These are phyloP conservation scores for Elgaria multicarinata DNA, from an alignment of 2,113 vertebrate genomes.

Conservation along the genomic window DNA sequence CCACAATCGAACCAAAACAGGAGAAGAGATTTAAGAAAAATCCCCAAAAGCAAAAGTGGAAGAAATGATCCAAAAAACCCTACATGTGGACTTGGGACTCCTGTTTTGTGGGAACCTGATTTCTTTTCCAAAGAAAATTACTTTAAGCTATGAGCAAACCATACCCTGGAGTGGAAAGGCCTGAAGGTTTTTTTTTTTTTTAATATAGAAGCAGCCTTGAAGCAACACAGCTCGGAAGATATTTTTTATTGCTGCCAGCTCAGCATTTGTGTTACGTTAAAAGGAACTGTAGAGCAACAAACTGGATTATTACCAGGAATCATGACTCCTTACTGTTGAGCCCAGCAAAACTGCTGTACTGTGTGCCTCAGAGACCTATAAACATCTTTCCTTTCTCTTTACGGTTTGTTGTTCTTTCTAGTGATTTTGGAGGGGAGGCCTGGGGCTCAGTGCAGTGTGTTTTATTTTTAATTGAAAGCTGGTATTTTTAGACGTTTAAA, in stretches of 20 bases:
- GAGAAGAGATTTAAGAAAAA: constrained; percentile 89
- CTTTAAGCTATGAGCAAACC: constrained; percentile 20
- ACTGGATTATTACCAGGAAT: neutral
- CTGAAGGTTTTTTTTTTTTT: neutral
- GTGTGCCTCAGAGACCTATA: constrained; percentile 18
- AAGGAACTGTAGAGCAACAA: neutral
- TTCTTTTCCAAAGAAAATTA: constrained; percentile 40
- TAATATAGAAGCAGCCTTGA: constrained; percentile 24
- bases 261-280: constrained; percentile 16
- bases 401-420: constrained; percentile 37
- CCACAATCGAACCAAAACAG: constrained; percentile 69
- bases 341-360: neutral
- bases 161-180: constrained; percentile 13
- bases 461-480: neutral
- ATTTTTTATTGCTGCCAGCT: constrained; percentile 21
- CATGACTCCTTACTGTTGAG: constrained; percentile 13
- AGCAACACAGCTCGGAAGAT: constrained; percentile 4
- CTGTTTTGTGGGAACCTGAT: constrained; percentile 3
- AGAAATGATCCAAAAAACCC: constrained; percentile 70
- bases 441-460: neutral
- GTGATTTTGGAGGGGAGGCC: neutral
- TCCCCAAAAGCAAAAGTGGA: constrained; percentile 76
- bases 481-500: neutral
- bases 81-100: constrained; percentile 12
- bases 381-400: neutral